Base-by-base conservation (phyloP, 2,888 invertebrate species). In the Alentia gelatinosa region DNA sequence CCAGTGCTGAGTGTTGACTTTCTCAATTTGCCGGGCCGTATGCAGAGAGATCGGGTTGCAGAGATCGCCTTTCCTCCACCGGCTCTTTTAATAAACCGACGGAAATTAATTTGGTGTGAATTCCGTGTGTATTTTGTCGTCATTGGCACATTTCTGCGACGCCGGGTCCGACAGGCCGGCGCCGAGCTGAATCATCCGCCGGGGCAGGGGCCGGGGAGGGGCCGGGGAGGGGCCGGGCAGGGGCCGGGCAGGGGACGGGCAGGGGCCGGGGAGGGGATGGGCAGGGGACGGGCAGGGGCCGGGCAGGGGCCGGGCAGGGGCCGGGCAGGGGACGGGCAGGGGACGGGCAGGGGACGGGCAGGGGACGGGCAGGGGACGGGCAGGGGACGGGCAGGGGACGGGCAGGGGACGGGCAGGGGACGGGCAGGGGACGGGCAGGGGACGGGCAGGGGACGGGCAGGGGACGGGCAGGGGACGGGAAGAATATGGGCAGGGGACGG, bases 101-200 rank as follows among this genome's bases (percentile, higher is more conserved):
- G 86, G 86, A 86, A 86, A 86, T 86, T 42, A 86, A 86, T 86
- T 86, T 86, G 86, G 86, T 50, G 86, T 86, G 86, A 86, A 86
- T 86, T 86, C 47, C 86, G 47, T 86, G 86, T 86, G 86, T 86
- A 50, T 86, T 86, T 47, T 47, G 86, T 86, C 26, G 86, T 86
- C 86, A 86, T 86, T 86, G 86, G 86, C 86, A 86, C 86, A 86
- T 86, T 86, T 86, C 33, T 39, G 4, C 39, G 39, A 19, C 79
- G 37, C 35, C 79, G 23, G 15, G 63, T 12, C 12, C n/a, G n/a
- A n/a, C 40, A 3, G 83, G 5, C 42, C 83, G 42, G 4, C 50
- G 30, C 1, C 15, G 23, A 47, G 86, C 47, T 42, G 47, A 86
- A 30, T 47, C 86, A 86, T 35, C 26, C 47, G 26, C 15, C n/a